Evolutionary conservation across 92 coral and sea anemone species (phyloP), one percentile per base, ranked within the genome.

Genomic region (Porites rus): DNA sequence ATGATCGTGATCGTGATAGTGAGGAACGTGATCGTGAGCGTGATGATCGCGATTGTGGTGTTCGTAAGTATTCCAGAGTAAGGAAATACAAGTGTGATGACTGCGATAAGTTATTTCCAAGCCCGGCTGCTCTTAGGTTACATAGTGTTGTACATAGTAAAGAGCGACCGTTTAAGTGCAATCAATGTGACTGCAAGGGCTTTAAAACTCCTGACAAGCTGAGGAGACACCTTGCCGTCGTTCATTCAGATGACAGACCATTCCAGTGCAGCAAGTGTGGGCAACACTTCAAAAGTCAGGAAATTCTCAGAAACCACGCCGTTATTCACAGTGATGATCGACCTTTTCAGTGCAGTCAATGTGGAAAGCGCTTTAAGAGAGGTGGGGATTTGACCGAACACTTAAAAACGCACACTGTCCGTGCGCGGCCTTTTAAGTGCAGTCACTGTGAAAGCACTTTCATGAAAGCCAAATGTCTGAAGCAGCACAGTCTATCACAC

Each of bases 181-280:
- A 38, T 38, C 75, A 70, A n/a, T 70, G 75, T 70, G 56, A 70
- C 46, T 38, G 46, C 56, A 70, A 70, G 19, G 53, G 54, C 56
- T 70, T 70, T 52, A 70, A 70, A 52, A 70, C 75, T 6, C 75
- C 75, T 31, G 51, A 70, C 75, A 70, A 70, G 75, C 56, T 70
- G 20, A 17, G 54, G 20, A 51, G 75, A 11, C 75, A 70, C 31
- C 31, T 12, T 70, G 17, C 75, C 43, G 43, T 52, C n/a, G 77
- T 72, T 18, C 76, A 72, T 59, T 46, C 77, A 25, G 51, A 46
- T n/a, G 53, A 19, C 11, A 19, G 61, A 16, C 24, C 76, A 4
- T 72, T 72, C 20, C 51, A 72, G 52, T 72, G 76, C 12, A 46
- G 56, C 52, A 53, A 50, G 59, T 72, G 76, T 17, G 56, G 20